Conservation (phyloP, 1,140 invertebrate genomes). For the Eriosoma lanigerum region DNA sequence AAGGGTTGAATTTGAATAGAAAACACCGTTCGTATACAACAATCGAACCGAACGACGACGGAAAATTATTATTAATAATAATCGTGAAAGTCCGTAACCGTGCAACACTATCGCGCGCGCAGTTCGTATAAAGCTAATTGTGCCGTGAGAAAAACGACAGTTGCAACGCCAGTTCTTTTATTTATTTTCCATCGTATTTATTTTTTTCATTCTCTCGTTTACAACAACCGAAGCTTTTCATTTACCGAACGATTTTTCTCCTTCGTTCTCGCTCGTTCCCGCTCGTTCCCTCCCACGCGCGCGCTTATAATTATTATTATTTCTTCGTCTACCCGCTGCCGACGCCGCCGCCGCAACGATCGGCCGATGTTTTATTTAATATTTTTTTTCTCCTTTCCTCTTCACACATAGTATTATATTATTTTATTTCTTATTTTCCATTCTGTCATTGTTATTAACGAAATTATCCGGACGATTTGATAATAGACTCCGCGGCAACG, state of each 20-base stretch:
- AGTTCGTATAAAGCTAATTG: constrained; percentile 27
- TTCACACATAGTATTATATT: too few species aligned
- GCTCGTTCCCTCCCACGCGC: background rate
- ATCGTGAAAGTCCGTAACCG: constrained; percentile 24
- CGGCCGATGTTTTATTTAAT: background rate
- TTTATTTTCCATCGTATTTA: background rate
- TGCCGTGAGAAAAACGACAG: constrained; percentile 49
- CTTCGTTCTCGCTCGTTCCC: background rate
- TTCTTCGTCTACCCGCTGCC: background rate
- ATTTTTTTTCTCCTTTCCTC: too few species aligned
- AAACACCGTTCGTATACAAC: background rate
- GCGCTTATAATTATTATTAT: constrained; percentile 32
- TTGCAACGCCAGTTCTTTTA: background rate
- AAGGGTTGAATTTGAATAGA: constrained; percentile 4
- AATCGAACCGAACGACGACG: constrained; percentile 15
- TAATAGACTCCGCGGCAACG: constrained; percentile 48
- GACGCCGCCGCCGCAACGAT: background rate
- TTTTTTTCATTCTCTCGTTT: constrained; percentile 24
- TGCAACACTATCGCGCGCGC: background rate
- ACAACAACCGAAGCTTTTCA: constrained; percentile 8
- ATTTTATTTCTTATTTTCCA: constrained; percentile 42
- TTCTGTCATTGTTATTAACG: constrained; percentile 52
- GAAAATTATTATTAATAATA: constrained; percentile 24
- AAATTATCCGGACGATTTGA: constrained; percentile 52
- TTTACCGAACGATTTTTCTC: constrained; percentile 41